Evolutionary conservation across 1,140 invertebrate species (phyloP).

Genomic region (Holotrichia oblita): DNA sequence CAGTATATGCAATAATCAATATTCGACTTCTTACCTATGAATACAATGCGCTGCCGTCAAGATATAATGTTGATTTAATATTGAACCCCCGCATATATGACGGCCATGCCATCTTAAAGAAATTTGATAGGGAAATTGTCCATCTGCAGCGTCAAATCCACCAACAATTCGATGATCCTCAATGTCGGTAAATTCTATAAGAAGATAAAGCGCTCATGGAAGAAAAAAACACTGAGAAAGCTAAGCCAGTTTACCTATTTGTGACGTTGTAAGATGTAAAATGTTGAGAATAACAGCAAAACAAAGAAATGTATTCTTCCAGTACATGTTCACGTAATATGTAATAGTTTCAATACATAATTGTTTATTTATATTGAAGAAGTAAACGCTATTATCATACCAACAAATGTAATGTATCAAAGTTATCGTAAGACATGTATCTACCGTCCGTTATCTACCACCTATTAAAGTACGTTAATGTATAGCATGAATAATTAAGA

Average conservation of each 20-base stretch:
- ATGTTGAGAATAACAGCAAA: not conserved
- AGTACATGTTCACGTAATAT: too few relatives aligned
- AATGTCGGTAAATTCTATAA: not conserved
- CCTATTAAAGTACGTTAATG: not conserved
- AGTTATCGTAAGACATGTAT: not conserved
- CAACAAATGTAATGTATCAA: not conserved
- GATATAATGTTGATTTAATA: slow-evolving; percentile 58
- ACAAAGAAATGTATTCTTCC: not conserved
- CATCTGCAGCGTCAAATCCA: slow-evolving; percentile 49
- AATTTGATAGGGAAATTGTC: slow-evolving; percentile 50
- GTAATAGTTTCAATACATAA: not conserved
- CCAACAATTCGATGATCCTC: slow-evolving; percentile 45
- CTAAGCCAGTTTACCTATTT: not conserved
- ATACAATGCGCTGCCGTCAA: slow-evolving; percentile 62
- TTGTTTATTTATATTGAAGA: not conserved
- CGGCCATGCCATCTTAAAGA: slow-evolving; percentile 50
- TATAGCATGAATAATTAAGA: not conserved
- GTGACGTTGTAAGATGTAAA: not conserved
- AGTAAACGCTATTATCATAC: not conserved
- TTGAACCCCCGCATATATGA: slow-evolving; percentile 63
- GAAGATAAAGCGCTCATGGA: not conserved
- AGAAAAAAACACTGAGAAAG: not conserved
- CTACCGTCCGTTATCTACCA: not conserved
- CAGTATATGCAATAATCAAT: too few relatives aligned
- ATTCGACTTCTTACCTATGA: not conserved